phyloP scores from a whole-genome alignment of 1,140 invertebrate genomes.

The Galendromus occidentalis region DNA sequence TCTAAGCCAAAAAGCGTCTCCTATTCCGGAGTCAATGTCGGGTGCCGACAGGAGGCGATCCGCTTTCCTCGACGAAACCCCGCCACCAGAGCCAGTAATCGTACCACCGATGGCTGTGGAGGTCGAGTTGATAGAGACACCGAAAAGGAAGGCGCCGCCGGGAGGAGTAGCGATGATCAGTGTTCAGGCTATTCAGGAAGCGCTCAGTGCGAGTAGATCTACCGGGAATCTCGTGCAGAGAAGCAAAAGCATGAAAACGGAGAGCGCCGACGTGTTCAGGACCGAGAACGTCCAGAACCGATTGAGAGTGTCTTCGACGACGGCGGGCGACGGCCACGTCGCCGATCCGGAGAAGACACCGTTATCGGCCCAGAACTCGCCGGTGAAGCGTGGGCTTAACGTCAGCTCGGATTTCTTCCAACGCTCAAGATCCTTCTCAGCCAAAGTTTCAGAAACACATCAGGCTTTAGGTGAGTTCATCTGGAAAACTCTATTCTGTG shows the following conservation, averaged over 20 bases:
- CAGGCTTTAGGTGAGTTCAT: background rate
- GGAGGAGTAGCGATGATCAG: conserved; percentile 3
- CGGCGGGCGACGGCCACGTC: background rate
- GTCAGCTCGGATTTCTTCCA: conserved; percentile 12
- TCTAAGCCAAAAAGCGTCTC: conserved; percentile 1
- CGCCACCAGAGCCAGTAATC: background rate
- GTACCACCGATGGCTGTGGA: background rate
- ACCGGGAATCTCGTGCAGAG: background rate
- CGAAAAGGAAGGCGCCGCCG: conserved; percentile 6
- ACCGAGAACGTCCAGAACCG: background rate
- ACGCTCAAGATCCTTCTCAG: conserved; percentile 10
- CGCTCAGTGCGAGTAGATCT: background rate
- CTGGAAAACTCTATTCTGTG: no score
- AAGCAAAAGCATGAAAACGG: conserved; percentile 7
- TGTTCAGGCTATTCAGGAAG: conserved; percentile 7
- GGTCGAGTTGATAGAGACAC: background rate
- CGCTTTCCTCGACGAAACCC: background rate
- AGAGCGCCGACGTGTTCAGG: conserved; percentile 8
- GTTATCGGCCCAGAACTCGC: conserved; percentile 6
- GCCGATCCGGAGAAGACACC: background rate
- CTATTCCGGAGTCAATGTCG: background rate
- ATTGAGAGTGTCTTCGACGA: background rate
- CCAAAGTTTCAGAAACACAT: conserved; percentile 11
- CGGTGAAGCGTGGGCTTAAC: conserved; percentile 6
- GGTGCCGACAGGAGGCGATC: background rate